These are phyloP conservation scores for Bambusicola thoracicus DNA, from an alignment of 2,113 vertebrate genomes.

Conservation along the genomic window DNA sequence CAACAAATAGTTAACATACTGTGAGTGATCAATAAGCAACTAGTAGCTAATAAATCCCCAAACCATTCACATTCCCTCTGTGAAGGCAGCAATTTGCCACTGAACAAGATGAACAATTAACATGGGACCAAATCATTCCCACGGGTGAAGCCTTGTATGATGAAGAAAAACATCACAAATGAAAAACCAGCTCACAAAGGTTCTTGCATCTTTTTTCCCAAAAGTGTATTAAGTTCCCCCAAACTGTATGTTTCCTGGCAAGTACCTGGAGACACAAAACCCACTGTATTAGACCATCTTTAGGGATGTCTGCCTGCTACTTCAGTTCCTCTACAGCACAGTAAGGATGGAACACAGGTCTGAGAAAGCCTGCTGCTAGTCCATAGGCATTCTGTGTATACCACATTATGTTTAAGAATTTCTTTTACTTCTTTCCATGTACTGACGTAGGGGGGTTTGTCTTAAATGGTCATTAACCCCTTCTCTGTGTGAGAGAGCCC, in stretches of 20 bases:
- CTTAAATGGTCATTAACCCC: background rate
- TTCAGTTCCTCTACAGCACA: background rate
- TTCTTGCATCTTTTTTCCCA: background rate
- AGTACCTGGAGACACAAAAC: background rate
- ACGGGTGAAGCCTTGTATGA: background rate
- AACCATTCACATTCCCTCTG: slow-evolving; percentile 24
- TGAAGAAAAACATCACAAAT: background rate
- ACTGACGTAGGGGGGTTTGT: background rate
- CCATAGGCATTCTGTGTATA: accelerated
- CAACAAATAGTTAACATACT: slow-evolving; percentile 24
- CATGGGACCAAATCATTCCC: background rate
- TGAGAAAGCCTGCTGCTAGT: background rate
- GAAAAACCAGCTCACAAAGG: background rate
- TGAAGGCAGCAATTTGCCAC: slow-evolving; percentile 13
- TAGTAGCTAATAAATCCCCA: slow-evolving; percentile 39
- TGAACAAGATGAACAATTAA: slow-evolving; percentile 40
- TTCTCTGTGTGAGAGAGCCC: background rate
- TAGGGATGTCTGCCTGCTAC: background rate
- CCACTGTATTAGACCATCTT: background rate
- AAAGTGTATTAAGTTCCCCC: background rate
- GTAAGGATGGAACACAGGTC: background rate
- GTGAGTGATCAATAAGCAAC: slow-evolving; percentile 48
- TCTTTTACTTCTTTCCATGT: background rate
- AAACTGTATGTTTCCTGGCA: background rate
- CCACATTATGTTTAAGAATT: background rate